phyloP scores from a whole-genome alignment of 2,797 vertebrate species.

The Lagocephalus sceleratus region DNA sequence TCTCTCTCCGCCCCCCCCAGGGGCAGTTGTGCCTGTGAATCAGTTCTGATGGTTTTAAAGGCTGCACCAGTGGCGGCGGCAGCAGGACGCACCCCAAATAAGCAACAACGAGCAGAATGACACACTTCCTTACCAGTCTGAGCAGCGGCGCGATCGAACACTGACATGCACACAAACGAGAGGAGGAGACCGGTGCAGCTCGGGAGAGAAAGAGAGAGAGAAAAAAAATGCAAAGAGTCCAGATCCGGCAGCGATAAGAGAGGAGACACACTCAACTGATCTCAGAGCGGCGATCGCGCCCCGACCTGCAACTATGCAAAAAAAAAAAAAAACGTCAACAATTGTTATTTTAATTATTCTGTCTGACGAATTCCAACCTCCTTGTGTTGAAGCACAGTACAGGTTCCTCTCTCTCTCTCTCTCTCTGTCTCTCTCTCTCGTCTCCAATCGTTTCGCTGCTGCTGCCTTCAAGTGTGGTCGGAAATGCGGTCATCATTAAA shows the following conservation, averaged over 20 bases:
- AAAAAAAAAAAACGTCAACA: constrained; percentile 13
- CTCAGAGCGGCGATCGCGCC: constrained; percentile 28
- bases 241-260: constrained; percentile 39
- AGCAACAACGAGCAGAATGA: constrained; percentile 43
- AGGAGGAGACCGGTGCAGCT: constrained; percentile 31
- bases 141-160: constrained; percentile 39
- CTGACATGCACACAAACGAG: not conserved
- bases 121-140: constrained; percentile 69
- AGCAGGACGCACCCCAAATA: no score
- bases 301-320: constrained; percentile 34
- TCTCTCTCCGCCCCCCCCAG: no score
- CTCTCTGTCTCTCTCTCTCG: constrained; percentile 28
- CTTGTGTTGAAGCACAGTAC: constrained; percentile 59
- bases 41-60: no score
- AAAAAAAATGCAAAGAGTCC: constrained; percentile 28
- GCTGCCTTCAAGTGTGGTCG: constrained; percentile 62
- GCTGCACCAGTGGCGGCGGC: no score
- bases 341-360: constrained; percentile 38
- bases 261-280: constrained; percentile 7
- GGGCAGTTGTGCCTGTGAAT: no score
- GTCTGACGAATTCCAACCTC: constrained; percentile 60
- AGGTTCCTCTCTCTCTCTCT: constrained; percentile 71
- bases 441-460: constrained; percentile 69
- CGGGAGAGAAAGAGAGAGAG: constrained; percentile 2
- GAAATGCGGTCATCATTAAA: constrained; percentile 19